Base-by-base conservation (phyloP, 2,888 invertebrate species). In the Dasysyrphus tricinctus region DNA sequence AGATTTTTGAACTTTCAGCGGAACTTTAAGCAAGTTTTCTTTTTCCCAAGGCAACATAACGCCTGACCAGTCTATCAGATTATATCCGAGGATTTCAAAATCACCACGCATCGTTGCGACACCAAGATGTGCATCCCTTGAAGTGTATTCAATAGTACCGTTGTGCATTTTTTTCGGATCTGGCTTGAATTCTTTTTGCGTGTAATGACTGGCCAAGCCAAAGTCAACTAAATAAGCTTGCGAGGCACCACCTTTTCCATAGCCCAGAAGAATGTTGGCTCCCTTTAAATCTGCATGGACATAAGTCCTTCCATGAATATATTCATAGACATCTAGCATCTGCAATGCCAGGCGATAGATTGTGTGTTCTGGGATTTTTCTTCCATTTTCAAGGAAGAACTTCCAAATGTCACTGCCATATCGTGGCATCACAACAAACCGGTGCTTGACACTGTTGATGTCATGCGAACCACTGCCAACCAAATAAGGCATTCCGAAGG, bases 221-320 rank as follows among this genome's bases (percentile, higher is more conserved):
- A 96, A 99, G 93, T 99, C 99, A 0, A 99, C 97, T 11, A 99
- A 93, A 92, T 96, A 98, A 0, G 97, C 95, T 90, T 96, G 96
- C 88, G 95, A 94, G 88, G 94, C 94, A 0, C 95, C 94, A 39
- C 94, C 94, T 87, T 94, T 94, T 78, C 94, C 94, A 49, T 94
- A 91, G 0, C 97, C 97, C 57, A 98, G 91, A 29, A 99, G 93
- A 86, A 99, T 95, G 92, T 99, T 99, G 11, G 97, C 96, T 1
- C 97, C 98, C 93, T 99, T 99, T 7, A 99, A 95, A 91, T 99
- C 99, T 0, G 97, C 98, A 92, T 99, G 99, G 0, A 98, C 96
- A 91, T 98, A 99, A 4, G 96, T 97, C 88, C 96, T 95, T 72
- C 94, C 94, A 92, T 99, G 99, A 88, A 99, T 97, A 91, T 97